These are phyloP conservation scores for Falco naumanni DNA, from an alignment of 2,797 vertebrate genomes.

Conservation along the genomic window DNA sequence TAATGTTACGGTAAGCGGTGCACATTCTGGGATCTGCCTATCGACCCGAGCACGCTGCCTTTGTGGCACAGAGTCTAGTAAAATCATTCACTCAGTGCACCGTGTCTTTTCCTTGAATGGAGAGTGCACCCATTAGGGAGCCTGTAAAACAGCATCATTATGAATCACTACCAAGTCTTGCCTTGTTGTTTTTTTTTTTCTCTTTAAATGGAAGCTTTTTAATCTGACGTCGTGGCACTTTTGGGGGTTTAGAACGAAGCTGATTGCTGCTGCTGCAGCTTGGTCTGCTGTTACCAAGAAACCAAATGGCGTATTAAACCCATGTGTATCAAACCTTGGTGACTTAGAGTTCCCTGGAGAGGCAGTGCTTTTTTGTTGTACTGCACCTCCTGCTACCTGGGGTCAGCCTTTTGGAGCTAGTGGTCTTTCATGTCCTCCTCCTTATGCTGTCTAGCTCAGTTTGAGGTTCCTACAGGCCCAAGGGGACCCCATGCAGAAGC, in stretches of 20 bases:
- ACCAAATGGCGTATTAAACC: not conserved
- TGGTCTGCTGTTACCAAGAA: constrained; percentile 30
- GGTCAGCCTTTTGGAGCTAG: not conserved
- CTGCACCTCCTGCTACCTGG: not conserved
- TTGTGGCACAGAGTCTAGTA: not conserved
- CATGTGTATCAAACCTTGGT: not conserved
- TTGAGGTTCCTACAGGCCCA: not conserved
- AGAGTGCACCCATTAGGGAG: not conserved
- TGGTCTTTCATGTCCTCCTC: not conserved
- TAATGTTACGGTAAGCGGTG: accelerated
- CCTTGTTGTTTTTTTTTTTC: not conserved
- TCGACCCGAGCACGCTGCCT: not conserved
- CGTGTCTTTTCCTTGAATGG: not conserved
- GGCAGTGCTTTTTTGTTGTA: not conserved
- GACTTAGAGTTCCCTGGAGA: not conserved
- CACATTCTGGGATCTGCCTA: not conserved
- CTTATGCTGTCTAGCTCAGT: not conserved
- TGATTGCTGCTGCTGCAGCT: not conserved
- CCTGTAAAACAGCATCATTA: not conserved
- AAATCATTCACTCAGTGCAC: not conserved
- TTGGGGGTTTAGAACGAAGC: not conserved
- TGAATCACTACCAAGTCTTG: not conserved
- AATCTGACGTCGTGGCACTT: not conserved
- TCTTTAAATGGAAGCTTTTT: not conserved
- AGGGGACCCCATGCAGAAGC: accelerated